Base-by-base conservation (phyloP, 2,113 vertebrate genomes). In the Hydrochoerus hydrochaeris region DNA sequence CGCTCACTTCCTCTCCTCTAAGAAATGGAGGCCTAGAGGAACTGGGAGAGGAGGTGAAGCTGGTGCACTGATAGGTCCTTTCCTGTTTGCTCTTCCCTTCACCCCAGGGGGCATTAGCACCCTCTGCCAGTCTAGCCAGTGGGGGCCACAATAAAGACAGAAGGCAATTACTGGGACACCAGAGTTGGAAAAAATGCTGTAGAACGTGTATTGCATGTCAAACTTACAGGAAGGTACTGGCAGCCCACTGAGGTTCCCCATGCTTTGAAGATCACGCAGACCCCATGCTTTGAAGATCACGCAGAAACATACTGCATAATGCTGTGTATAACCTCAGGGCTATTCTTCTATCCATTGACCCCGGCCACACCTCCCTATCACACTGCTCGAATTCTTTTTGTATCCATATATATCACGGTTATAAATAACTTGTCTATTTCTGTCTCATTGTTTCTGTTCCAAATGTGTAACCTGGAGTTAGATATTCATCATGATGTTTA, bases 361-460 rank as follows among this genome's bases (percentile, higher is more conserved):
- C 35, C 63, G 5, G 32, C 38, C 4, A 7, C 9, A 11, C 49
- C 49, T 11, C 58, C 6, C 4, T 22, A 2, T 35, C n/a, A 83
- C 9, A 41, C 2, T 82, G 63, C 49, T 92, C 75, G 73, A 32
- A 60, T 81, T 88, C 41, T 81, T 63, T 94, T 38, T 32, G 20
- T 44, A 75, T 89, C 62, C 22, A 4, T 32, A 41, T 69, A 19
- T 16, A 75, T 71, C 81, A 78, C 1, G 19, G 67, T 52, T 54
- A 86, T n/a, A 46, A 92, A 52, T 71, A 83, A 85, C 54, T 41
- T 32, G 83, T 96, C 62, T 90, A 41, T 80, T 62, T 82, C 73
- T 81, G n/a, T 60, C 35, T 0, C 32, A 5, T 85, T 93, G 83
- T 93, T 83, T 92, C 90, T 95, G 86, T 30, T 41, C 73, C 73